phyloP scores from a whole-genome alignment of 1,140 invertebrate species.

The Conopomorpha cramerella region DNA sequence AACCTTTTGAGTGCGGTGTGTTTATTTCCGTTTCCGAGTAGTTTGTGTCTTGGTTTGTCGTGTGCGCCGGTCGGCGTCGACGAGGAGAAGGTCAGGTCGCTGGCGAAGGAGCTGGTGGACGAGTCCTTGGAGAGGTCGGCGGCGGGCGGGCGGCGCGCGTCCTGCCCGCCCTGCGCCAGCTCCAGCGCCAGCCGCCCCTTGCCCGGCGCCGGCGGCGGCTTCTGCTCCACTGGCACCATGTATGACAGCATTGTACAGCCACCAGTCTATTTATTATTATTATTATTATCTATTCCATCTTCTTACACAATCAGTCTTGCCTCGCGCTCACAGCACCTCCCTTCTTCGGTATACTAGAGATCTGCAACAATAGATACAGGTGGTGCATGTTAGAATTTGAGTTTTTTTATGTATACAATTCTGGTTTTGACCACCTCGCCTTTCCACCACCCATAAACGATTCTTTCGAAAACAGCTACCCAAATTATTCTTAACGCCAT shows the following conservation, averaged over 20 bases:
- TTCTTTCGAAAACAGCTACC: too few relatives aligned
- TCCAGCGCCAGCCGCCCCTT: constrained; percentile 58
- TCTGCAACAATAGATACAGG: too few relatives aligned
- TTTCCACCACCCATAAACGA: too few relatives aligned
- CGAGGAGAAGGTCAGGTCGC: constrained; percentile 61
- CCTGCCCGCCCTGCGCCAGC: constrained; percentile 34
- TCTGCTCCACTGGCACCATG: constrained; percentile 68
- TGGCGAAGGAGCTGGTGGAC: constrained; percentile 63
- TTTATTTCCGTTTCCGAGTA: constrained; percentile 63
- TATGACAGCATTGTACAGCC: constrained; percentile 70
- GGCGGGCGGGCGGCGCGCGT: constrained; percentile 19
- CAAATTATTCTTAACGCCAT: too few relatives aligned
- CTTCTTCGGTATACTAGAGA: too few relatives aligned
- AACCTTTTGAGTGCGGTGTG: constrained; percentile 67
- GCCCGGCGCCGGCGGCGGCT: constrained; percentile 61
- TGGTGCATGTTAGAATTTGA: too few relatives aligned
- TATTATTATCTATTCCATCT: too few relatives aligned
- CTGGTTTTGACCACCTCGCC: too few relatives aligned
- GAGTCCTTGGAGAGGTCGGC: constrained; percentile 61
- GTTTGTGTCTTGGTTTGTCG: constrained; percentile 63
- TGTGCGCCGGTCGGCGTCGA: constrained; percentile 59
- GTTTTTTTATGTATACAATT: too few relatives aligned
- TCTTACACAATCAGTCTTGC: too few relatives aligned
- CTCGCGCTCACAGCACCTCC: too few relatives aligned
- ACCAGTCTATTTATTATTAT: too few relatives aligned